Percentiles rank a stretch among this genome's conserved stretches.
These are phyloP conservation scores for Hololepta plana DNA, from an alignment of 2,888 invertebrate genomes.

Conservation along the genomic window DNA sequence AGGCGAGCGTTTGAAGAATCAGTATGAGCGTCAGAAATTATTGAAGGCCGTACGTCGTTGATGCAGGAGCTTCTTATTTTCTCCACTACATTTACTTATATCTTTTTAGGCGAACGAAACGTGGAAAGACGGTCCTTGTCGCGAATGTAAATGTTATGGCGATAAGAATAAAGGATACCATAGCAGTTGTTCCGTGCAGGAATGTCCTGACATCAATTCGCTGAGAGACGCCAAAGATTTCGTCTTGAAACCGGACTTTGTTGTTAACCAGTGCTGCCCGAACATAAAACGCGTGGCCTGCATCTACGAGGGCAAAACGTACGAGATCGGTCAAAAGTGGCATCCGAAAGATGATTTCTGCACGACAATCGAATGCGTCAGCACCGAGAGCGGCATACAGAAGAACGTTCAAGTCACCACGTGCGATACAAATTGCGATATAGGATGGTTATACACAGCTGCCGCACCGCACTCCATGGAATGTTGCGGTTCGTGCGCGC, in stretches of 20 bases:
- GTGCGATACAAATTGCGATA: slow-evolving; percentile 31
- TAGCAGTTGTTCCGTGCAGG: slow-evolving; percentile 30
- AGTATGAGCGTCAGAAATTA: slow-evolving; percentile 28
- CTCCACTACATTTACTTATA: slow-evolving; percentile 1
- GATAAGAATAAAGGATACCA: slow-evolving; percentile 19
- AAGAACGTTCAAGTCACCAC: slow-evolving; percentile 32
- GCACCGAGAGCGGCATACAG: slow-evolving; percentile 27
- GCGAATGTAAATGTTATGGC: slow-evolving; percentile 38
- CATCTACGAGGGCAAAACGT: slow-evolving; percentile 24
- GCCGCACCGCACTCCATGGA: slow-evolving; percentile 22
- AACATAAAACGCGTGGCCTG: slow-evolving; percentile 38
- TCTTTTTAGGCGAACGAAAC: slow-evolving; percentile 31
- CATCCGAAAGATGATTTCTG: slow-evolving; percentile 33
- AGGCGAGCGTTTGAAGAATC: slow-evolving; percentile 29
- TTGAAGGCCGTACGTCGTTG: slow-evolving; percentile 32
- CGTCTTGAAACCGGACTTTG: slow-evolving; percentile 31
- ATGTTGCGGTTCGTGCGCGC: slow-evolving; percentile 49
- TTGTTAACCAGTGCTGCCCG: slow-evolving; percentile 47
- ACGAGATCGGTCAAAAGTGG: slow-evolving; percentile 41
- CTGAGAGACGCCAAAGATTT: slow-evolving; percentile 33
- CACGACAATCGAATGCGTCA: slow-evolving; percentile 33
- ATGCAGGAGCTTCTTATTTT: slow-evolving; percentile 1
- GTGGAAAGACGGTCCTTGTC: slow-evolving; percentile 57
- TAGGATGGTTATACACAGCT: slow-evolving; percentile 36
- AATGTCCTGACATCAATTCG: slow-evolving; percentile 30